A percentile compares a stretch with the other conserved stretches of the same genome.
These are phyloP conservation scores for Columba guinea DNA, from an alignment of 2,797 vertebrate genomes.

Conservation along the genomic window DNA sequence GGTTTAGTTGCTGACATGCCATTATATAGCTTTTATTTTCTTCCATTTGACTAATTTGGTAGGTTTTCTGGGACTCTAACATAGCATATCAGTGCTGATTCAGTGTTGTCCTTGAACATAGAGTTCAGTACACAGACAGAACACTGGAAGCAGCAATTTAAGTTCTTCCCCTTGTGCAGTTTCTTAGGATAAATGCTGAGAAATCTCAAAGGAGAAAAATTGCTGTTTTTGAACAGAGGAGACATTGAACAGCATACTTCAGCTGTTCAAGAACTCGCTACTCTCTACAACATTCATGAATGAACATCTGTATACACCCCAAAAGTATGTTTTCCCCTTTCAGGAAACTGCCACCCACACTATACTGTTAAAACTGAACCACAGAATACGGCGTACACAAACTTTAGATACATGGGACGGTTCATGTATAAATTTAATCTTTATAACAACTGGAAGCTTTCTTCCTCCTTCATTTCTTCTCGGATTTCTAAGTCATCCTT, in stretches of 20 bases:
- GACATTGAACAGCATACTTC: not conserved
- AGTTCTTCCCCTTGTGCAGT: not conserved
- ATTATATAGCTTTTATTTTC: not conserved
- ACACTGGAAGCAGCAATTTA: not conserved
- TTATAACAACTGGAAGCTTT: not conserved
- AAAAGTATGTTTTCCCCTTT: not conserved
- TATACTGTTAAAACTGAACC: not conserved
- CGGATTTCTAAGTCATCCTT: not conserved
- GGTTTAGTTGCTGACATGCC: not conserved
- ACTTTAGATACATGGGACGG: not conserved
- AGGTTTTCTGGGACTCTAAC: not conserved
- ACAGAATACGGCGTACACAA: not conserved
- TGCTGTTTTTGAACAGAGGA: not conserved
- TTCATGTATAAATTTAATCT: not conserved
- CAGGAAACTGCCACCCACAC: not conserved
- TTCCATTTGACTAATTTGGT: not conserved
- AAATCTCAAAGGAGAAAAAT: not conserved
- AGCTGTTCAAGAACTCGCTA: not conserved
- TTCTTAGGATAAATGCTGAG: not conserved
- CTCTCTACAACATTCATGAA: not conserved
- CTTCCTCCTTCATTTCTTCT: not conserved
- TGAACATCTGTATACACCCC: not conserved
- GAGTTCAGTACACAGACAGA: not conserved
- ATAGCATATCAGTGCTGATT: not conserved
- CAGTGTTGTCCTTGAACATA: not conserved